Evolutionary conservation across 1,140 invertebrate species (phyloP), one percentile per base, ranked within the genome.

Genomic region (Leptinotarsa texana): DNA sequence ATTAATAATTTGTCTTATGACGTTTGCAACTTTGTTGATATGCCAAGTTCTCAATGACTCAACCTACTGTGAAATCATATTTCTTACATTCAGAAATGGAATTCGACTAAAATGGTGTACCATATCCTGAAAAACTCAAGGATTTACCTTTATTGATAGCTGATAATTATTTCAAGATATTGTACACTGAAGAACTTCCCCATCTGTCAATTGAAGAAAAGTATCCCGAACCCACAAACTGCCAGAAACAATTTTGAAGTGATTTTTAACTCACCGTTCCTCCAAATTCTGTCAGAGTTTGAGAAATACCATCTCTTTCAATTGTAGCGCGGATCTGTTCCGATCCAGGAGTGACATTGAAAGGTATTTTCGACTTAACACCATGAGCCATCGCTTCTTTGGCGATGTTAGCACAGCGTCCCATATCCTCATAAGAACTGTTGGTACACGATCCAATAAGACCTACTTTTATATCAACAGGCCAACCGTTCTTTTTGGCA

Each of bases 401-500:
- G 49, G 96, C 98, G 84, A 99, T 96, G 83, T 93, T 97, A 69
- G 97, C 98, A 82, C 98, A 96, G 66, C 98, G 73, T 90, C 95
- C 93, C 98, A 99, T 99, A 84, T 99, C 98, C 87, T 99, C 98
- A 85, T 99, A 99, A n/a, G 96, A 98, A 69, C 96, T 98, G 88
- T 99, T 99, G 24, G 98, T 99, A 88, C 98, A 99, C 61, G 97
- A 99, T 27, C 98, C 98, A 88, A 99, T 99, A 72, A 99, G 89
- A 77, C 96, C 96, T 71, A 98, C 98, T 87, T 92, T 95, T 79
- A 99, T 96, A 72, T 99, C 97, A 74, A 96, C 80, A 0, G 98
- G 98, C 95, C 98, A 99, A 21, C 91, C 92, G 82, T 96, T 95
- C 84, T 98, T 93, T 87, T 96, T 95, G 3, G 98, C 98, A 66